These are phyloP conservation scores for Atta colombica DNA, from an alignment of 1,140 invertebrate species.

Conservation along the genomic window DNA sequence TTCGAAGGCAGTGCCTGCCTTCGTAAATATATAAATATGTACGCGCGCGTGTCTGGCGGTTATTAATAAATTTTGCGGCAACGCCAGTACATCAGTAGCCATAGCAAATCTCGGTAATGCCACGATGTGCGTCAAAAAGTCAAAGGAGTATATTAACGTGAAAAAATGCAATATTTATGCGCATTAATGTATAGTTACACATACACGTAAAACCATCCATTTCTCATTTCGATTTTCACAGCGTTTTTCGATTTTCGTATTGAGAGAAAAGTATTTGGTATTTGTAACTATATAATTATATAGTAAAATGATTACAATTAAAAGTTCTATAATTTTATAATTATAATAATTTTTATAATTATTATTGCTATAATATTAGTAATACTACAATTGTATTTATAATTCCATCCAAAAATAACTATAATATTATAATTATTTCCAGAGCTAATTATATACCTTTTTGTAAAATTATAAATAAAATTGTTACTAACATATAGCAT, in stretches of 20 bases:
- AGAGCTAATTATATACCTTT: no score
- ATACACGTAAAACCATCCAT: not conserved
- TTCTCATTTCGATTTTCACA: not conserved
- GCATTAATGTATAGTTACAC: not conserved
- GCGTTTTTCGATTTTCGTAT: not conserved
- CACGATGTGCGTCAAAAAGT: slow-evolving; percentile 29
- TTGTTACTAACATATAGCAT: no score
- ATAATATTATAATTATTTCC: no score
- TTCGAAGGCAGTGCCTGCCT: slow-evolving; percentile 39
- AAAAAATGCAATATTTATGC: slow-evolving; percentile 46
- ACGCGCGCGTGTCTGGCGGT: slow-evolving; percentile 52
- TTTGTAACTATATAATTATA: no score
- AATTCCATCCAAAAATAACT: no score
- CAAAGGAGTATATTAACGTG: slow-evolving; percentile 10
- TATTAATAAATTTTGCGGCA: slow-evolving; percentile 70
- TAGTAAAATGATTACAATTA: no score
- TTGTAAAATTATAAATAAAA: no score
- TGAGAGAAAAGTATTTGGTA: not conserved
- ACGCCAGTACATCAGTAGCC: slow-evolving; percentile 32
- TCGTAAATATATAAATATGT: slow-evolving; percentile 65
- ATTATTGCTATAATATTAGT: no score
- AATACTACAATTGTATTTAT: no score
- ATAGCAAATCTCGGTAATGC: slow-evolving; percentile 39
- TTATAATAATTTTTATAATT: no score
- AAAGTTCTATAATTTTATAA: no score